These are phyloP conservation scores for Megathymus violae DNA, from an alignment of 1,140 invertebrate genomes.

Conservation along the genomic window DNA sequence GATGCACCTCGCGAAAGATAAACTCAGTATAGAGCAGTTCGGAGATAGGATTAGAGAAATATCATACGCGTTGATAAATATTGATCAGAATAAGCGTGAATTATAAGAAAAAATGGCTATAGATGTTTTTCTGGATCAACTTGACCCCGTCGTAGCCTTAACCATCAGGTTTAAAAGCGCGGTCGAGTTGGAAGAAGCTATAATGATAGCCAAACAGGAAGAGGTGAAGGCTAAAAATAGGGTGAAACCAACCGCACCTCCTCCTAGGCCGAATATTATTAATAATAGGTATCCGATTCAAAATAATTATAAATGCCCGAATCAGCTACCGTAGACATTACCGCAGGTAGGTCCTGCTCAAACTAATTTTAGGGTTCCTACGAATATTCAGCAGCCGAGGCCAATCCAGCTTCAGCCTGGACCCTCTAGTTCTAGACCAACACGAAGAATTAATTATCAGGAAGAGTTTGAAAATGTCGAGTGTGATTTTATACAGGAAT, in stretches of 20 bases:
- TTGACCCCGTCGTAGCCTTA: slow-evolving; percentile 25
- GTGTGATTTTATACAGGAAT: not conserved
- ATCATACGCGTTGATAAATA: slow-evolving; percentile 17
- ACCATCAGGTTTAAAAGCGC: slow-evolving; percentile 3
- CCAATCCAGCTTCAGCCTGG: not conserved
- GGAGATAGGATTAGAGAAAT: slow-evolving; percentile 31
- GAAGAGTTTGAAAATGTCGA: not conserved
- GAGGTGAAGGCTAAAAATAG: not conserved
- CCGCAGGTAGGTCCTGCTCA: not conserved
- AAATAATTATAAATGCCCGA: not conserved
- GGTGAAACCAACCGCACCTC: not conserved
- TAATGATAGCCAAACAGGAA: slow-evolving; percentile 6
- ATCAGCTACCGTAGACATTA: not conserved
- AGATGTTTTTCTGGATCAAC: slow-evolving; percentile 26
- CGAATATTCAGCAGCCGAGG: not conserved
- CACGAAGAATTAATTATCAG: not conserved
- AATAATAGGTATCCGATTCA: not conserved
- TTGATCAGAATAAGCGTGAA: slow-evolving; percentile 9
- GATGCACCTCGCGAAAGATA: slow-evolving; percentile 17
- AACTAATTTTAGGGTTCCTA: too few species aligned
- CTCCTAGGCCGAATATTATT: not conserved
- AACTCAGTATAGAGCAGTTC: slow-evolving; percentile 20
- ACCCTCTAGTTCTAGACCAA: not conserved
- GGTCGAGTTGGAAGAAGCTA: slow-evolving; percentile 3
- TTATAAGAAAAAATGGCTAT: slow-evolving; percentile 38